These are phyloP conservation scores for Chrosomus eos DNA, from an alignment of 2,797 vertebrate genomes.

Conservation along the genomic window DNA sequence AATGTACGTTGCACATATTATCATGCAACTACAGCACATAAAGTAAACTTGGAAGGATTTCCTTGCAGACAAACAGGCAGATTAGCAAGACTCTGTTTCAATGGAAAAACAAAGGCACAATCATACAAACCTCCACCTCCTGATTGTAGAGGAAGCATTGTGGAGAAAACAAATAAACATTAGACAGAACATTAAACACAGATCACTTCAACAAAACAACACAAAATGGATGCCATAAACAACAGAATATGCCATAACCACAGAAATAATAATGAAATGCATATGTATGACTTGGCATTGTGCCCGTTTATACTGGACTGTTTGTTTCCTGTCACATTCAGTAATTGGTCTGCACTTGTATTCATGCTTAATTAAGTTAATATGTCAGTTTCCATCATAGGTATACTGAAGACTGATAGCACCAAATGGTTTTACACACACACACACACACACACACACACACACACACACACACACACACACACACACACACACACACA, in stretches of 20 bases:
- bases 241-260: constrained; percentile 10
- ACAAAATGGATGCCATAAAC: background rate
- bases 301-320: background rate
- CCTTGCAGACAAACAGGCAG: constrained; percentile 9
- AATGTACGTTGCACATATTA: background rate
- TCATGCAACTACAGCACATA: constrained; percentile 5
- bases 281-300: background rate
- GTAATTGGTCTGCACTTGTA: constrained; percentile 29
- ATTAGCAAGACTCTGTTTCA: constrained; percentile 20
- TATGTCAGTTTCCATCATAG: background rate
- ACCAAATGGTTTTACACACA: constrained; percentile 29
- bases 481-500: too few species aligned
- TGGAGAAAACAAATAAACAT: constrained; percentile 70
- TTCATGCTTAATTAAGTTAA: constrained; percentile 18
- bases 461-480: constrained; percentile 17
- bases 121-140: constrained; percentile 98
- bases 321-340: constrained; percentile 29
- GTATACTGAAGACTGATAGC: constrained; percentile 25
- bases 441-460: constrained; percentile 15
- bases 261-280: constrained; percentile 1
- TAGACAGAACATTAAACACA: constrained; percentile 45
- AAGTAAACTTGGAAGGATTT: background rate
- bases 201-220: constrained; percentile 25
- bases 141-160: constrained; percentile 83
- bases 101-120: constrained; percentile 48